Evolutionary conservation across 2,888 invertebrate genomes (phyloP), one percentile per base, ranked within the genome.

Genomic region (Latrodectus elegans): DNA sequence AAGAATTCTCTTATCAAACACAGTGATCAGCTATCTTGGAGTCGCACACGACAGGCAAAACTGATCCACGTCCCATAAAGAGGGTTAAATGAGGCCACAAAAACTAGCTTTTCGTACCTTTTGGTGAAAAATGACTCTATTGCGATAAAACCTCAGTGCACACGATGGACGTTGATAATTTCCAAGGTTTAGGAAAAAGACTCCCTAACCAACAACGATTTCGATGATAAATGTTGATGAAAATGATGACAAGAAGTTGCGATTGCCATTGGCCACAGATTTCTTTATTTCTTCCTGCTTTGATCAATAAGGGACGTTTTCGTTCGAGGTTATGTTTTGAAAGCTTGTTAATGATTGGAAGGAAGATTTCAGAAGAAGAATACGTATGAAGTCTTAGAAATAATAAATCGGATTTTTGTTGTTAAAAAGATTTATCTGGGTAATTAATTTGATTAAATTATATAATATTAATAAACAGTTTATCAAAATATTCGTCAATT

Each of bases 151-250:
- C 60, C 60, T 60, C 60, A 74, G 52, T 22, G 60, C 53, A 52
- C 51, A 53, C 60, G 81, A 81, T 81, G 60, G 74, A 67, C 17
- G 81, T 74, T 74, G 81, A 81, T 81, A 81, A 74, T 74, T 81
- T 74, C 67, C 55, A 81, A 51, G 81, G 55, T 80, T 79, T 51
- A 55, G 72, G 51, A 74, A 55, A 55, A 72, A 60, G 60, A 60
- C 60, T 60, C 52, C 71, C 55, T 53, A 53, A 74, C 75, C 71
- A 76, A 83, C 76, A 83, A 83, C 83, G 76, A 83, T 83, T 83
- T 71, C 75, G 68, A 26, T 84, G 84, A 84, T 84, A 72, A 53
- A 84, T 84, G 84, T 49, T 77, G 77, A 84, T 84, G 84, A 72
- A 84, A 84, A 77, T 84, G 84, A 77, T 77, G 77, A 65, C 77